A percentile compares a stretch with the other conserved stretches of the same genome.
These are phyloP conservation scores for Ceryle rudis DNA, from an alignment of 2,797 vertebrate genomes.

Conservation along the genomic window DNA sequence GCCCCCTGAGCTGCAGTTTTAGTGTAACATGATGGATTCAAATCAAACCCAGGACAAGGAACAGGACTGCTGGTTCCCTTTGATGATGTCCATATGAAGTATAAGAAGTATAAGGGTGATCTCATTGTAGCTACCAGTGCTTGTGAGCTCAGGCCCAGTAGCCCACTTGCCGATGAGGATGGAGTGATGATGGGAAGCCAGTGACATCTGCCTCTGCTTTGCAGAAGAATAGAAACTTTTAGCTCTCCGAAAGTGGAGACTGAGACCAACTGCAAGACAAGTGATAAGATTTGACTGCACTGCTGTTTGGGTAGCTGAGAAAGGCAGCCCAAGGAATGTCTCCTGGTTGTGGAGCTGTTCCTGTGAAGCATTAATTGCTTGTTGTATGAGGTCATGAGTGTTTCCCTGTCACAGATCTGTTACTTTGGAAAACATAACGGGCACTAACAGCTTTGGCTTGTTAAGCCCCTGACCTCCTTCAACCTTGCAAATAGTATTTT, in stretches of 20 bases:
- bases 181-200: neutral
- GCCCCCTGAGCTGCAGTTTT: neutral
- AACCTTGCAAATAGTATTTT: neutral
- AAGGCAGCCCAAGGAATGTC: neutral
- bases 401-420: neutral
- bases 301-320: neutral
- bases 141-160: neutral
- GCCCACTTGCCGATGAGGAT: neutral
- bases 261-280: neutral
- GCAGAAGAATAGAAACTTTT: neutral
- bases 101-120: neutral
- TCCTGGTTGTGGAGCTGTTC: neutral
- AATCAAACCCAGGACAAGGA: neutral
- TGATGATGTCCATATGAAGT: neutral
- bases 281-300: neutral
- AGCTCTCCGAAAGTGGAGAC: neutral
- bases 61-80: neutral
- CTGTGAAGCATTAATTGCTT: neutral
- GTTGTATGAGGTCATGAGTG: neutral
- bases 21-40: neutral
- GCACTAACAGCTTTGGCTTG: neutral
- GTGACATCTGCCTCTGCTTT: neutral
- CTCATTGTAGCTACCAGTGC: neutral
- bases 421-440: neutral
- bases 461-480: neutral